Conservation (phyloP, 2,888 invertebrate species). For the Dynastes maya region DNA sequence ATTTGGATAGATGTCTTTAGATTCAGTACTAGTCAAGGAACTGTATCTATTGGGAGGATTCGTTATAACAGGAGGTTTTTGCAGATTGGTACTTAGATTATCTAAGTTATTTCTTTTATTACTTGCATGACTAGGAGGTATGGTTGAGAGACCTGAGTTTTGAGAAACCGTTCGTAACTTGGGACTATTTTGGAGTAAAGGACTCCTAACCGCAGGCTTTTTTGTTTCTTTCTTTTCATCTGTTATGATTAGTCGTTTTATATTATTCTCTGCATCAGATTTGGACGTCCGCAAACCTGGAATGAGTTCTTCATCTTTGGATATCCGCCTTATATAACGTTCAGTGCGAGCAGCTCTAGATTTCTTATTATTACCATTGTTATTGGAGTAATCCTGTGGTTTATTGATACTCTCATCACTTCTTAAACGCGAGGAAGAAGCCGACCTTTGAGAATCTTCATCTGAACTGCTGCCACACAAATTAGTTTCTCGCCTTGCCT, state of each 20-base stretch:
- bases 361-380: conserved; percentile 74
- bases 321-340: conserved; percentile 83
- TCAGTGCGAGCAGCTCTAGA: conserved; percentile 86
- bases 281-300: conserved; percentile 66
- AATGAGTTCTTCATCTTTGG: conserved; percentile 79
- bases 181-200: conserved; percentile 56
- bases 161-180: conserved; percentile 41
- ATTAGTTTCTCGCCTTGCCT: conserved; percentile 75
- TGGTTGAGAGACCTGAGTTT: conserved; percentile 66
- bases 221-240: conserved; percentile 49
- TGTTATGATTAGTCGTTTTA: conserved; percentile 35
- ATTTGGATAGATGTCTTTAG: conserved; percentile 44
- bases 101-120: conserved; percentile 63
- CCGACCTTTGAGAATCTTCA: conserved; percentile 81
- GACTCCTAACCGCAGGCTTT: conserved; percentile 64
- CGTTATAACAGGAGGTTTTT: conserved; percentile 41
- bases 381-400: conserved; percentile 66
- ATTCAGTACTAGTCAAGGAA: conserved; percentile 46
- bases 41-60: conserved; percentile 45
- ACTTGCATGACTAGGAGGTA: conserved; percentile 67
- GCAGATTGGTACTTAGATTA: conserved; percentile 55
- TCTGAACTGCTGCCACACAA: conserved; percentile 79
- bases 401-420: conserved; percentile 80
- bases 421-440: conserved; percentile 78
- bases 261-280: conserved; percentile 64